Conservation (phyloP, 2,113 vertebrate genomes). For the Athene cunicularia region DNA sequence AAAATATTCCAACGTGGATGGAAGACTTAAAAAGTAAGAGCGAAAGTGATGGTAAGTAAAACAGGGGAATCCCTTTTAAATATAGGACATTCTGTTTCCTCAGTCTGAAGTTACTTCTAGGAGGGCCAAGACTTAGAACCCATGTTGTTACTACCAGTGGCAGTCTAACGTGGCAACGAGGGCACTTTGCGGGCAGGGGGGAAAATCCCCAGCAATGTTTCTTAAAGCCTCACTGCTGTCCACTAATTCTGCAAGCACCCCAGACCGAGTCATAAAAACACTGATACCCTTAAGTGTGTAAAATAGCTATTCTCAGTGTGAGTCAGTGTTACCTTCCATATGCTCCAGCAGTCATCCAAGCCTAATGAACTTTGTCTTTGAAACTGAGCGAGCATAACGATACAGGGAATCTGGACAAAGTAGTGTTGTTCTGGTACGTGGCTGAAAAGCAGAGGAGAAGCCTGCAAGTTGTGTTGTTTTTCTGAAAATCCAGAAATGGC, state of each 20-base stretch:
- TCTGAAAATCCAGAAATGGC: background rate
- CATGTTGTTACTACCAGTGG: background rate
- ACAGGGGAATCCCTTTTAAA: background rate
- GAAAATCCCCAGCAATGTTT: background rate
- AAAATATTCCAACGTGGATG: conserved; percentile 86
- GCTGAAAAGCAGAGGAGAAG: background rate
- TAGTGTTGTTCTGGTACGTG: background rate
- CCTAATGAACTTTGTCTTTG: background rate
- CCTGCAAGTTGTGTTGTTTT: background rate
- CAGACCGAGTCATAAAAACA: background rate
- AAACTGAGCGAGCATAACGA: background rate
- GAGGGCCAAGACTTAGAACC: background rate
- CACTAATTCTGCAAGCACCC: background rate
- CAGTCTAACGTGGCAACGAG: background rate
- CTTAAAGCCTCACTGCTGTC: background rate
- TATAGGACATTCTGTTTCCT: background rate
- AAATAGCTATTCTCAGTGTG: background rate
- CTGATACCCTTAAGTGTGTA: background rate
- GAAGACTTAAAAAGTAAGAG: conserved; percentile 78
- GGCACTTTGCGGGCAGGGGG: accelerated
- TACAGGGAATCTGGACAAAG: background rate
- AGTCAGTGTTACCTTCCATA: background rate
- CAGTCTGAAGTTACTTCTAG: background rate
- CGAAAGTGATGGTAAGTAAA: conserved; percentile 76
- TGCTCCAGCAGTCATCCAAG: background rate